Percentiles rank a stretch among this genome's conserved stretches.
Evolutionary conservation across 2,888 invertebrate genomes (phyloP).

Genomic region (Calliopum simillimum): DNA sequence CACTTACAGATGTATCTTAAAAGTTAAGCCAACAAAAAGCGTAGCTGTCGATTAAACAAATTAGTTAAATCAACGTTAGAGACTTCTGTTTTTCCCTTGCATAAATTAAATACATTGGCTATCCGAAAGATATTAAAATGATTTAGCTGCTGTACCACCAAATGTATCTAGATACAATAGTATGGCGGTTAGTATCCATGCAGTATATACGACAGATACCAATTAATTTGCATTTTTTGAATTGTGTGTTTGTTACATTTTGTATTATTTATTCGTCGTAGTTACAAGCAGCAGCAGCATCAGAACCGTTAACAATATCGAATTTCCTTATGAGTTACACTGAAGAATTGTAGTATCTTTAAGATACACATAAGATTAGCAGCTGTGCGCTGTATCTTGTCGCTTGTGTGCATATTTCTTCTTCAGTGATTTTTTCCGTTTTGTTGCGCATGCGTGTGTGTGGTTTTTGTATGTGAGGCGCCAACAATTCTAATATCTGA

Average conservation of each 20-base stretch:
- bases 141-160: constrained; percentile 19
- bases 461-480: constrained; percentile 51
- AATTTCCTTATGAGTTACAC: constrained; percentile 23
- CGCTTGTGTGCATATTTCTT: not conserved
- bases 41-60: constrained; percentile 61
- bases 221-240: not conserved
- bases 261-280: constrained; percentile 1
- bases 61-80: constrained; percentile 54
- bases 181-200: not conserved
- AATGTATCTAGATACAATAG: too few species aligned
- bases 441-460: constrained; percentile 21
- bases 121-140: constrained; percentile 23
- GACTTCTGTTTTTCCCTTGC: constrained; percentile 33
- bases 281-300: not conserved
- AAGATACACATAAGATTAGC: constrained; percentile 19
- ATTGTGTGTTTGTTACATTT: constrained; percentile 22
- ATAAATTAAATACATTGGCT: not conserved
- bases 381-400: constrained; percentile 8
- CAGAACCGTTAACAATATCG: constrained; percentile 29
- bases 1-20: constrained; percentile 34
- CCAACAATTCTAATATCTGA: constrained; percentile 64
- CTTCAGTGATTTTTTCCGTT: not conserved
- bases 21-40: constrained; percentile 37
- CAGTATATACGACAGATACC: not conserved
- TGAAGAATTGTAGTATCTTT: constrained; percentile 14